Conservation (phyloP, 2,888 invertebrate genomes). For the Chloroclystis v-ata region DNA sequence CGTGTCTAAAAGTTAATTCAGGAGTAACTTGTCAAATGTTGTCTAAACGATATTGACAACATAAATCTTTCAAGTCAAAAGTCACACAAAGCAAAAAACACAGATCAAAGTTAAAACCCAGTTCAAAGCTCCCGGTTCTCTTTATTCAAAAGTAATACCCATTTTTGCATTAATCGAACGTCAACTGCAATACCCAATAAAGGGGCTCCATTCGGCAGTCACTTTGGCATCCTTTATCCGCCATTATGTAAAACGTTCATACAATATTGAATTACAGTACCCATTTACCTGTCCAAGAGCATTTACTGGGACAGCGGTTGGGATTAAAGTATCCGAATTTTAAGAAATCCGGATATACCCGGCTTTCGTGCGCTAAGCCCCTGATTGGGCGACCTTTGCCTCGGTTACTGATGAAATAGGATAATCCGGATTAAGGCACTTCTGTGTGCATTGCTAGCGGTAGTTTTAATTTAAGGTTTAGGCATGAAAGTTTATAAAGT, state of each 20-base stretch:
- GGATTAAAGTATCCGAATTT: slow-evolving; percentile 11
- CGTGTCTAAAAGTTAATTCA: too few relatives aligned
- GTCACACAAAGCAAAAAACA: too few relatives aligned
- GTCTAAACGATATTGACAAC: too few relatives aligned
- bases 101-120: too few relatives aligned
- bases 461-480: too few relatives aligned
- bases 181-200: slow-evolving; percentile 25
- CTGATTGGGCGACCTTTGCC: slow-evolving; percentile 6
- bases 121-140: too few relatives aligned
- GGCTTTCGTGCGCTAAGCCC: background rate
- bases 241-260: slow-evolving; percentile 25
- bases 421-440: slow-evolving; percentile 2
- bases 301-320: slow-evolving; percentile 16
- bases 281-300: slow-evolving; percentile 25
- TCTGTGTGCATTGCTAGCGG: background rate
- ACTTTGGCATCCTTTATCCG: slow-evolving; percentile 17
- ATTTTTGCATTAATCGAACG: slow-evolving; percentile 3
- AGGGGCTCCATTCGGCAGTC: slow-evolving; percentile 6
- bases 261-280: slow-evolving; percentile 28
- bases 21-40: too few relatives aligned
- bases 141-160: too few relatives aligned
- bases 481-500: too few relatives aligned
- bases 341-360: slow-evolving; percentile 1
- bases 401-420: slow-evolving; percentile 2
- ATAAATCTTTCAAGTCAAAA: too few relatives aligned